These are phyloP conservation scores for Elysia crispata DNA, from an alignment of 2,888 invertebrate genomes.

Conservation along the genomic window DNA sequence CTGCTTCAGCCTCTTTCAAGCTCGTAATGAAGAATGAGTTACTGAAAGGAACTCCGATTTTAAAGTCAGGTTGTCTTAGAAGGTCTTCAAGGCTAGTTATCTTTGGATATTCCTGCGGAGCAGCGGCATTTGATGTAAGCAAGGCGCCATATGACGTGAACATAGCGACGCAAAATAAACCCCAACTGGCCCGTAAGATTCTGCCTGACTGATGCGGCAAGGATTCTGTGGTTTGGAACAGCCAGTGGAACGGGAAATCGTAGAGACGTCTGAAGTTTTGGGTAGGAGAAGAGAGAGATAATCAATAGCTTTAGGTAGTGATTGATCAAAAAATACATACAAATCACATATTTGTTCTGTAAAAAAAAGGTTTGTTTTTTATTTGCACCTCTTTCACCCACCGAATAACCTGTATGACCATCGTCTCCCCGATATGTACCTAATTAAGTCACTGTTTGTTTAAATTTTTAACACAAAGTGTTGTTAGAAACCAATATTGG, in stretches of 20 bases:
- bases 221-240: neutral
- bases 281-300: too few relatives aligned
- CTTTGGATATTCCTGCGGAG: neutral
- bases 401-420: too few relatives aligned
- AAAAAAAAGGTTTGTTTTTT: too few relatives aligned
- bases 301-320: too few relatives aligned
- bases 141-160: slow-evolving; percentile 28
- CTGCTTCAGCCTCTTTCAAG: neutral
- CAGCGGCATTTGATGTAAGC: neutral
- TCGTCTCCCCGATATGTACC: too few relatives aligned
- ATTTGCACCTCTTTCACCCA: too few relatives aligned
- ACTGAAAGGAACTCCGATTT: slow-evolving; percentile 12
- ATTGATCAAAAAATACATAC: too few relatives aligned
- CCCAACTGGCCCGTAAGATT: slow-evolving; percentile 27
- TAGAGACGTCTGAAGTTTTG: too few relatives aligned
- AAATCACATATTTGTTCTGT: too few relatives aligned
- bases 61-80: neutral
- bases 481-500: too few relatives aligned
- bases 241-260: neutral
- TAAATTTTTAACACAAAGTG: too few relatives aligned
- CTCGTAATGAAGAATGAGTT: neutral
- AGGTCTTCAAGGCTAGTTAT: slow-evolving; percentile 27
- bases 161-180: slow-evolving; percentile 15
- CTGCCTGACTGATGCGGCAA: slow-evolving; percentile 5
- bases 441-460: too few relatives aligned